A percentile compares a stretch with the other conserved stretches of the same genome.
Conservation (phyloP, 2,113 vertebrate species). For the Sminthopsis crassicaudata region DNA sequence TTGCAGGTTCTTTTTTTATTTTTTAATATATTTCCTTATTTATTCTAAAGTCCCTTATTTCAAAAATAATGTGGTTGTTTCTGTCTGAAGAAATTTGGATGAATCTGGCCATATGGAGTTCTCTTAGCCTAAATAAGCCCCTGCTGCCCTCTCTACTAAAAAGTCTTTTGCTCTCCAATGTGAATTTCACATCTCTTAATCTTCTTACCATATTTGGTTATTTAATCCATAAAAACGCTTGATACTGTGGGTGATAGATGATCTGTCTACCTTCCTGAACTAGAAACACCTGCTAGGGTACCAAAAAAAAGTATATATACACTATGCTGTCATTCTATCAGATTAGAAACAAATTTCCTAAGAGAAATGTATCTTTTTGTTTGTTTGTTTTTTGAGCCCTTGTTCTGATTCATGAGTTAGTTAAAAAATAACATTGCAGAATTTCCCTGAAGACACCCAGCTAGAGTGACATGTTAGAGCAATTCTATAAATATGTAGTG, state of each 20-base stretch:
- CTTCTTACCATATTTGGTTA: background rate
- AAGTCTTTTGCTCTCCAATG: background rate
- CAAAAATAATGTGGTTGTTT: background rate
- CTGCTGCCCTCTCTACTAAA: background rate
- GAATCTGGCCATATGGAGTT: background rate
- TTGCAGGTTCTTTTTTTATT: no score
- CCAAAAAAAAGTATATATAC: background rate
- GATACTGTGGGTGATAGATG: background rate
- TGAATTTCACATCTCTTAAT: background rate
- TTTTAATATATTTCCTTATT: no score
- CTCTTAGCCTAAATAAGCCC: background rate
- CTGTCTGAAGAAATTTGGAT: background rate
- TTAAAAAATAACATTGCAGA: background rate
- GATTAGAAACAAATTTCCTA: background rate
- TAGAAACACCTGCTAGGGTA: background rate
- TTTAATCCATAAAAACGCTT: background rate
- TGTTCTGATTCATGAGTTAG: background rate
- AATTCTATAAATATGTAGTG: background rate
- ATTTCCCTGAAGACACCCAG: background rate
- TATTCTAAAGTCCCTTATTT: background rate
- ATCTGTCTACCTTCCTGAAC: background rate
- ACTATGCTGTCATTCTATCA: background rate
- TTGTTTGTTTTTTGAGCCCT: constrained; percentile 6
- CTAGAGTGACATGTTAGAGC: background rate
- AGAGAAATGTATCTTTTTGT: background rate